phyloP scores from a whole-genome alignment of 1,140 invertebrate species.

The Aleiodes sp. region DNA sequence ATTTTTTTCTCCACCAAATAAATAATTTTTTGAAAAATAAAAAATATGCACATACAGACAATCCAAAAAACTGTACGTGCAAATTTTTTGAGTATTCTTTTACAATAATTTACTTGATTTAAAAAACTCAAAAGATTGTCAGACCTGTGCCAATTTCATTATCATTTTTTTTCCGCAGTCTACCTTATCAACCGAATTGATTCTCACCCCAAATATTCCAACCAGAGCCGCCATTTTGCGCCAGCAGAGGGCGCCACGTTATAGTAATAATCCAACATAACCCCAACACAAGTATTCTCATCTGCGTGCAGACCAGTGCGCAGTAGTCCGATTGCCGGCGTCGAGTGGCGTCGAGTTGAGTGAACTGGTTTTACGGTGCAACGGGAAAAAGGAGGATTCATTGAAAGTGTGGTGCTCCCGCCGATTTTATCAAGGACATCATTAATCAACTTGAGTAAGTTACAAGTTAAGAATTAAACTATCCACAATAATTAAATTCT shows the following conservation, averaged over 20 bases:
- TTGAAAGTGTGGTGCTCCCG: constrained; percentile 23
- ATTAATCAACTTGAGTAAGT: neutral
- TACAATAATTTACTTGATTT: too few relatives aligned
- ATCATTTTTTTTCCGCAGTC: too few relatives aligned
- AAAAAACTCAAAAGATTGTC: too few relatives aligned
- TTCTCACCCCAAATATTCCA: too few relatives aligned
- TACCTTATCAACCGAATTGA: too few relatives aligned
- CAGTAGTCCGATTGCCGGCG: constrained; percentile 19
- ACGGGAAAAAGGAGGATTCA: constrained; percentile 15
- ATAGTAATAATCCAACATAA: neutral
- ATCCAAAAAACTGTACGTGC: too few relatives aligned
- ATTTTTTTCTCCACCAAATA: too few relatives aligned
- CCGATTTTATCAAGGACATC: constrained; percentile 20
- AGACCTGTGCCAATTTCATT: too few relatives aligned
- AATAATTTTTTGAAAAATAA: too few relatives aligned
- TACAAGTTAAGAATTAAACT: neutral
- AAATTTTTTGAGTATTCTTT: too few relatives aligned
- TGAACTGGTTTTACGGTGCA: constrained; percentile 18
- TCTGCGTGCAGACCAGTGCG: constrained; percentile 5
- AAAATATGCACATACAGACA: too few relatives aligned
- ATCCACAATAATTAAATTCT: neutral
- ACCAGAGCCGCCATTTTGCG: neutral
- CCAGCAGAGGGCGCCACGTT: neutral
- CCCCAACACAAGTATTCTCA: neutral
- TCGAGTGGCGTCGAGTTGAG: constrained; percentile 22